These are phyloP conservation scores for Lomographa bimaculata DNA, from an alignment of 2,888 invertebrate genomes.

Conservation along the genomic window DNA sequence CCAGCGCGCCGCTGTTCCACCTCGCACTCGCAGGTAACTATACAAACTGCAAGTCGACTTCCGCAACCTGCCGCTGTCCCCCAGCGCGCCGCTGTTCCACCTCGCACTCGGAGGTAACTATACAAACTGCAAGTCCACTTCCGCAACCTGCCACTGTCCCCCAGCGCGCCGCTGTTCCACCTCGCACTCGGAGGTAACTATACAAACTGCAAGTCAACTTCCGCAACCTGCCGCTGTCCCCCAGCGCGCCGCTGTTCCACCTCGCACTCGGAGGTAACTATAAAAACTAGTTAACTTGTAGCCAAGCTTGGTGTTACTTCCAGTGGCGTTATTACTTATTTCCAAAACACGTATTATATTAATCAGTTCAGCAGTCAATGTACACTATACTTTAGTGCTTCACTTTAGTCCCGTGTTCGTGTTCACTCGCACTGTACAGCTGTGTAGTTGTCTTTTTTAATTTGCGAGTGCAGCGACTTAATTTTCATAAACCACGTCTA, in stretches of 20 bases:
- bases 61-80: constrained; percentile 89
- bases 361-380: no score
- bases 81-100: constrained; percentile 95
- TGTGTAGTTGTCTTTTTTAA: no score
- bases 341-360: no score
- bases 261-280: constrained; percentile 90
- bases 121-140: constrained; percentile 94
- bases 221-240: constrained; percentile 89
- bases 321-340: no score
- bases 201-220: constrained; percentile 94
- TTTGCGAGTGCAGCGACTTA: no score
- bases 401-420: no score
- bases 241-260: constrained; percentile 95
- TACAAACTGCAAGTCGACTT: constrained; percentile 94
- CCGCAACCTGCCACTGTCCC: constrained; percentile 89
- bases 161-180: constrained; percentile 95
- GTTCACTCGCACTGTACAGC: no score
- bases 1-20: constrained; percentile 95
- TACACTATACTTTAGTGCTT: no score
- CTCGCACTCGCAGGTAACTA: constrained; percentile 90
- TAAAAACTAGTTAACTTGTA: constrained; percentile 93
- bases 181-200: constrained; percentile 90
- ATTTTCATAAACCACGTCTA: no score
- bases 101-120: constrained; percentile 90
- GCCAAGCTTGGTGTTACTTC: no score